phyloP scores from a whole-genome alignment of 2,113 vertebrate species.

The Microtus richardsoni region DNA sequence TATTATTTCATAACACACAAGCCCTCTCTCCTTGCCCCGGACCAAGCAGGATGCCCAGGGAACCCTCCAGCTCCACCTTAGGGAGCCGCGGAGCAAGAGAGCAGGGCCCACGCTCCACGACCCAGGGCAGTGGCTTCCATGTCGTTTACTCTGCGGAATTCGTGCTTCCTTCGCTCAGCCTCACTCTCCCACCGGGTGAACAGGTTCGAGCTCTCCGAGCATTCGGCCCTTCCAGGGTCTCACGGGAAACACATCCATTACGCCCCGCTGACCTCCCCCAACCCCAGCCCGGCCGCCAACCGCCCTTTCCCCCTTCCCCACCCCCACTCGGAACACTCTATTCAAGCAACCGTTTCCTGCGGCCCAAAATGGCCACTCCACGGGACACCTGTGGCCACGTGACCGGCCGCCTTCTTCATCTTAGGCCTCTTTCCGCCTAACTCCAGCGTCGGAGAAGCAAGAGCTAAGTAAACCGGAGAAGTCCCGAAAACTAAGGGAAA shows the following conservation, averaged over 20 bases:
- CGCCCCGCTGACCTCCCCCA: background rate
- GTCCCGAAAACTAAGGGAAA: background rate
- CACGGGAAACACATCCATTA: background rate
- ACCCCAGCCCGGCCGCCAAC: background rate
- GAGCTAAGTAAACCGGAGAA: background rate
- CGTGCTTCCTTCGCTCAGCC: accelerated
- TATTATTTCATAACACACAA: background rate
- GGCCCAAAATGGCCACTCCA: background rate
- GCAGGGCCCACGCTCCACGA: accelerated
- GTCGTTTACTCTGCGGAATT: background rate
- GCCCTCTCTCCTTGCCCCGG: background rate
- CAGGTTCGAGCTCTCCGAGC: background rate
- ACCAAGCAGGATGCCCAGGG: background rate
- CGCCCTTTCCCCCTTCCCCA: background rate
- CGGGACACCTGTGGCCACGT: background rate
- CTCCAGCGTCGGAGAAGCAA: background rate
- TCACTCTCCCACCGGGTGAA: background rate
- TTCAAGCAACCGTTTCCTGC: background rate
- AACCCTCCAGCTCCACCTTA: background rate
- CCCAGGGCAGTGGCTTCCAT: background rate
- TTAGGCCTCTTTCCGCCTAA: background rate
- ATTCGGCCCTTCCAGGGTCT: too few relatives aligned
- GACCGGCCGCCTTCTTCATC: background rate
- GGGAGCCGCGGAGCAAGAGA: background rate
- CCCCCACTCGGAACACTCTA: background rate